Base-by-base conservation (phyloP, 92 coral and sea anemone genomes). In the Muricea muricata region DNA sequence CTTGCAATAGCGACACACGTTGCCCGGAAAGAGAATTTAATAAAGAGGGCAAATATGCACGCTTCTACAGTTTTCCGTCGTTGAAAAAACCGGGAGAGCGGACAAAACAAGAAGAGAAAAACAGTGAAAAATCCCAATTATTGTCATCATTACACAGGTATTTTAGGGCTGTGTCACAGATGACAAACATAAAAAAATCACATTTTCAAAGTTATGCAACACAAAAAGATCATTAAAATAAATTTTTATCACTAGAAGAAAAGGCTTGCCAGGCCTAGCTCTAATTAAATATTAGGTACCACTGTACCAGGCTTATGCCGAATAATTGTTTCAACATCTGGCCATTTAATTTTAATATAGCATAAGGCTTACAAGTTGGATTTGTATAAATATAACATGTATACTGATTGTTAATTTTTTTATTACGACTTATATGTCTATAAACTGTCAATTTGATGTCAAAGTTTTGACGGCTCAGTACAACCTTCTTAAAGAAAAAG, bases 101-200 rank as follows among this genome's bases (percentile, higher is more conserved):
- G 1, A 11, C 21, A 14, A 24, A 57, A 17, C 26, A 57, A 57
- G 23, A 57, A 57, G 26, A 18, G 65, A 57, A 57, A 57, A 57
- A 57, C 65, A 57, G 65, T 57, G 20, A 57, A 57, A 57, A 57
- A 57, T 57, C 65, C 65, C 21, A 57, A 57, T 18, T 57, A 57
- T 57, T 57, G 2, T 57, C 21, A 10, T 57, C 65, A 57, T 24
- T 57, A 57, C 28, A 57, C 65, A 15, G 65, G 65, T 57, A 57
- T 24, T n/a, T n/a, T n/a, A n/a, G n/a, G n/a, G n/a, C n/a, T n/a
- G n/a, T n/a, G n/a, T n/a, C n/a, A n/a, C n/a, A n/a, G n/a, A n/a
- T n/a, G n/a, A n/a, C n/a, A n/a, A n/a, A n/a, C n/a, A n/a, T n/a
- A n/a, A n/a, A n/a, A n/a, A n/a, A n/a, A n/a, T n/a, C n/a, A n/a